Conservation (phyloP, 2,113 vertebrate genomes). For the Craseonycteris thonglongyai region DNA sequence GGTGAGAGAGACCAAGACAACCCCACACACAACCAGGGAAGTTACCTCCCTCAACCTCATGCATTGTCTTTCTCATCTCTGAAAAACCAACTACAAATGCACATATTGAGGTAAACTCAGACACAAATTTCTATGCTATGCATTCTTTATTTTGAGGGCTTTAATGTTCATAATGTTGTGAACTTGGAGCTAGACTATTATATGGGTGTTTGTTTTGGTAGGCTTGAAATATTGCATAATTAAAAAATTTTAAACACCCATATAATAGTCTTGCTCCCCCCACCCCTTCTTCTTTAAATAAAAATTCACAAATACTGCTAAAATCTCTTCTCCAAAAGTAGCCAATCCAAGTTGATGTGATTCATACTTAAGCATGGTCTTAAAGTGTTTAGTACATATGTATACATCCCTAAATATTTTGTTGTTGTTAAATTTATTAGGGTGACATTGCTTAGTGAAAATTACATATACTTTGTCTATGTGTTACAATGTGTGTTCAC, state of each 20-base stretch:
- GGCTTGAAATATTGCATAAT: too few relatives aligned
- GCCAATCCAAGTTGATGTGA: not conserved
- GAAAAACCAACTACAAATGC: not conserved
- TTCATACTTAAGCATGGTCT: not conserved
- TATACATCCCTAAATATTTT: not conserved
- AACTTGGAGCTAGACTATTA: too few relatives aligned
- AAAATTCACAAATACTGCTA: not conserved
- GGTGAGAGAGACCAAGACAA: not conserved
- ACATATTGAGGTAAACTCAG: not conserved
- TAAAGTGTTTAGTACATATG: not conserved
- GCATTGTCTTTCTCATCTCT: not conserved
- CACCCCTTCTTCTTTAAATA: not conserved
- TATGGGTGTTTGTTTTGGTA: too few relatives aligned
- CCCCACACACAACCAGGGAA: not conserved
- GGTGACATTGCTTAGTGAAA: too few relatives aligned
- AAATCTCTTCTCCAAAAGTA: not conserved
- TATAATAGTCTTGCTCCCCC: not conserved
- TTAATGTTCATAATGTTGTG: not conserved
- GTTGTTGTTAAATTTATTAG: too few relatives aligned
- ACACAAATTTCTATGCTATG: not conserved
- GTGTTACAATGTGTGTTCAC: too few relatives aligned
- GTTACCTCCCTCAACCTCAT: not conserved
- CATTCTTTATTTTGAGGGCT: not conserved
- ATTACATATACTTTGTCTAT: too few relatives aligned
- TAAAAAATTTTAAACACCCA: not conserved